Conservation (phyloP, 2,113 vertebrate species). For the Petromus typicus region DNA sequence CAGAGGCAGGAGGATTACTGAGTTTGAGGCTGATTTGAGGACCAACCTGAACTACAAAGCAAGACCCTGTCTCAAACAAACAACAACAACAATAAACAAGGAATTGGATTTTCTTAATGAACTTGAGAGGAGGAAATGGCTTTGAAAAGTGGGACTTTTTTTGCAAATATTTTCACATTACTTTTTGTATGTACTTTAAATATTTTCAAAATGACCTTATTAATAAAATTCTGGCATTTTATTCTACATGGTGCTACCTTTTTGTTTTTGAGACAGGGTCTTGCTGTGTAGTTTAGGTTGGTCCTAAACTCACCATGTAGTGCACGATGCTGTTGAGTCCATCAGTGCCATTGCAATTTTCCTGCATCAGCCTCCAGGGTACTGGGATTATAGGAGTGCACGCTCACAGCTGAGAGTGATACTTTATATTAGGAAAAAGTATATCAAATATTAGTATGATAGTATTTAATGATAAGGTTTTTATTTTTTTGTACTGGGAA, state of each 20-base stretch:
- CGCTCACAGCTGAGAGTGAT: background rate
- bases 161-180: background rate
- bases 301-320: background rate
- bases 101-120: background rate
- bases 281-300: background rate
- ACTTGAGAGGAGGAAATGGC: background rate
- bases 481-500: too few relatives aligned
- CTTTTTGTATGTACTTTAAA: background rate
- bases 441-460: conserved; percentile 6
- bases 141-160: conserved; percentile 49
- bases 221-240: background rate
- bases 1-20: too few relatives aligned
- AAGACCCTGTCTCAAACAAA: too few relatives aligned
- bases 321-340: background rate
- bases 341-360: too few relatives aligned
- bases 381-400: background rate
- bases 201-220: background rate
- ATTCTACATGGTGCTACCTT: background rate
- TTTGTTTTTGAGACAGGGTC: too few relatives aligned
- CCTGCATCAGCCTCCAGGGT: background rate
- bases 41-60: too few relatives aligned
- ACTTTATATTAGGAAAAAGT: conserved; percentile 17
- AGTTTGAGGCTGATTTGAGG: too few relatives aligned
- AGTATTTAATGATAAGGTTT: background rate
- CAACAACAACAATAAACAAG: too few relatives aligned